Evolutionary conservation across 2,797 vertebrate species (phyloP).

Genomic region (Limosa lapponica): DNA sequence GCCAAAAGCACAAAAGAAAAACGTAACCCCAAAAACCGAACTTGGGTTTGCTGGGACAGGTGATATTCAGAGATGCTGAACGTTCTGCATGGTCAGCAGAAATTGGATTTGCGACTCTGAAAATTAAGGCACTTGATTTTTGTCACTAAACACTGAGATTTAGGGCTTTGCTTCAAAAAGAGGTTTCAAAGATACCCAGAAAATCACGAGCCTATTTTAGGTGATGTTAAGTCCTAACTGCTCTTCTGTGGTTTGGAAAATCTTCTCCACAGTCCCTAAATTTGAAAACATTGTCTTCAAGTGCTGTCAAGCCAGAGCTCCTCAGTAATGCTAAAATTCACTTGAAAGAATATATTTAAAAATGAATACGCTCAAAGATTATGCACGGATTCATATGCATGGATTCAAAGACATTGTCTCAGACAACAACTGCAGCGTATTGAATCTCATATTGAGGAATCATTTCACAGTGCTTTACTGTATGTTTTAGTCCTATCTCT

Average conservation of each 20-base stretch:
- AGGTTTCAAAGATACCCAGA: background rate
- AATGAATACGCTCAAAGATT: conserved; percentile 56
- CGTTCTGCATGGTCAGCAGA: background rate
- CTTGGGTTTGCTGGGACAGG: background rate
- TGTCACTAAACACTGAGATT: background rate
- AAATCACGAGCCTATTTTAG: background rate
- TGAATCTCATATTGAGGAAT: conserved; percentile 30
- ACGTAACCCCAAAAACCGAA: fast-evolving
- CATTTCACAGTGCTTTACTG: conserved; percentile 28
- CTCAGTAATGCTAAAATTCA: conserved; percentile 42
- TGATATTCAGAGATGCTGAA: background rate
- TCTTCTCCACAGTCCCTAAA: background rate
- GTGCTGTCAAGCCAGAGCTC: conserved; percentile 34
- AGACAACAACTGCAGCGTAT: conserved; percentile 54
- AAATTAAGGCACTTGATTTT: background rate
- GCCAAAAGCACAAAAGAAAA: background rate
- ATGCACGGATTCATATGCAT: conserved; percentile 59
- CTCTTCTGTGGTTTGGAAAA: background rate
- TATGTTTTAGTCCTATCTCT: conserved; percentile 54
- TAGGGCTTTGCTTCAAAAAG: background rate
- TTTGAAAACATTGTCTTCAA: conserved; percentile 47
- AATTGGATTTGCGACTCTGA: background rate
- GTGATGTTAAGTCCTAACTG: background rate
- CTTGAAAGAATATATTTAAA: conserved; percentile 57
- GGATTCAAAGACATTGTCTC: conserved; percentile 62